Evolutionary conservation across 2,797 vertebrate genomes (phyloP).

Genomic region (Anguilla megastoma): DNA sequence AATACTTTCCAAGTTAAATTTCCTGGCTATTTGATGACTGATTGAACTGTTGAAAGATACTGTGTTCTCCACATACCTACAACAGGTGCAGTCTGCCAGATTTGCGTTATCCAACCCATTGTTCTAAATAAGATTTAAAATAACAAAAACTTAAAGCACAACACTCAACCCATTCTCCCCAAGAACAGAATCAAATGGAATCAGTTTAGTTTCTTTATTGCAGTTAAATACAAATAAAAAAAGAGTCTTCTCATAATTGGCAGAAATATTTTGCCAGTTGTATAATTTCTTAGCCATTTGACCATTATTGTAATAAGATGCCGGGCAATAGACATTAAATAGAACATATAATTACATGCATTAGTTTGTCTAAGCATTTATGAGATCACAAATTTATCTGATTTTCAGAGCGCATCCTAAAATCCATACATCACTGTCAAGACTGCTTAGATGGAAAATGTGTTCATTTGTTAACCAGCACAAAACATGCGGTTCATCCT

Average conservation of each 20-base stretch:
- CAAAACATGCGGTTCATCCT: slow-evolving; percentile 73
- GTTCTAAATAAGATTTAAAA: slow-evolving; percentile 63
- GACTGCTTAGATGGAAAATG: slow-evolving; percentile 80
- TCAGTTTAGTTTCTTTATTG: slow-evolving; percentile 74
- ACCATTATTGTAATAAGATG: slow-evolving; percentile 99
- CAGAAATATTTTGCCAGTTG: slow-evolving; percentile 81
- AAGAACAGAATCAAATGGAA: slow-evolving; percentile 82
- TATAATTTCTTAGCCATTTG: slow-evolving; percentile 83
- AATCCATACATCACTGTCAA: slow-evolving; percentile 98
- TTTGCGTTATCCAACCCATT: slow-evolving; percentile 51
- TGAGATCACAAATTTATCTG: slow-evolving; percentile 99
- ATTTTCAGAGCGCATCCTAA: slow-evolving; percentile 97
- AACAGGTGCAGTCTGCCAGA: neutral
- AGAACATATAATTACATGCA: slow-evolving; percentile 99
- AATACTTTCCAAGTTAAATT: too few relatives aligned
- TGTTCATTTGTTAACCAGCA: slow-evolving; percentile 77
- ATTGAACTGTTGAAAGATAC: too few relatives aligned
- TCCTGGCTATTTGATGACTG: too few relatives aligned
- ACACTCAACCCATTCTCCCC: slow-evolving; percentile 80
- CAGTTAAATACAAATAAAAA: slow-evolving; percentile 73
- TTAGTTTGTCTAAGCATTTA: slow-evolving; percentile 99
- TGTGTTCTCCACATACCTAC: neutral
- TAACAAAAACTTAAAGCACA: slow-evolving; percentile 75
- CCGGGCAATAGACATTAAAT: slow-evolving; percentile 95
- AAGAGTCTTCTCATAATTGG: slow-evolving; percentile 92